Evolutionary conservation across 1,140 invertebrate genomes (phyloP).

Genomic region (Drosophila repleta): DNA sequence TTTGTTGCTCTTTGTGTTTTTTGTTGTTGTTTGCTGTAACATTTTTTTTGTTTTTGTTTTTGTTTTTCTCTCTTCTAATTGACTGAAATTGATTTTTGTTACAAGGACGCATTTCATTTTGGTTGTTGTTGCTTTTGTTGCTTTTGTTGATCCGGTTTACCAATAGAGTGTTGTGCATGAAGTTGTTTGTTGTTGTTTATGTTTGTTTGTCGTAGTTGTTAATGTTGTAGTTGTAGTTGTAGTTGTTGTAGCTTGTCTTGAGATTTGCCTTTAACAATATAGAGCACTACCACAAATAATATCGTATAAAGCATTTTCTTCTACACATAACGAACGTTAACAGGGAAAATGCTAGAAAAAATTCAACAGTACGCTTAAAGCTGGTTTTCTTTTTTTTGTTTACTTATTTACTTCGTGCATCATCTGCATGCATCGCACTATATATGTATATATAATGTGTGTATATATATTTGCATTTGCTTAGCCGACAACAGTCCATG

Average conservation of each 20-base stretch:
- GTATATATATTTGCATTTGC: too few relatives aligned
- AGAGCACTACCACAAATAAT: constrained; percentile 57
- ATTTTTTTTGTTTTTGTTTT: constrained; percentile 38
- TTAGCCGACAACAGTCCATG: background rate
- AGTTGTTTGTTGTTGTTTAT: constrained; percentile 12
- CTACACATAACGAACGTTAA: constrained; percentile 65
- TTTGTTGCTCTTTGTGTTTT: constrained; percentile 52
- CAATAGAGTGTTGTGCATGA: constrained; percentile 49
- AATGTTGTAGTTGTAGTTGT: constrained; percentile 3
- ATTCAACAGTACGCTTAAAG: constrained; percentile 77
- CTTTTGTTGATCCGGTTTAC: constrained; percentile 66
- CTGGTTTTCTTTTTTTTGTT: constrained; percentile 42
- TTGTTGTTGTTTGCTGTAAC: constrained; percentile 38
- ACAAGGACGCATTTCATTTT: constrained; percentile 76
- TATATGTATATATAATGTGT: background rate
- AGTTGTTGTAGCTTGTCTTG: constrained; percentile 20
- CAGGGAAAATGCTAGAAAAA: constrained; percentile 60
- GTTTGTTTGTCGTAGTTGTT: background rate
- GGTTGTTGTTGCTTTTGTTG: constrained; percentile 37
- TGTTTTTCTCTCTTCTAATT: constrained; percentile 67
- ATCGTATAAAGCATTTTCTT: constrained; percentile 45
- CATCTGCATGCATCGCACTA: constrained; percentile 21
- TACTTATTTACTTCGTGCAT: constrained; percentile 23
- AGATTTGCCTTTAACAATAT: constrained; percentile 20
- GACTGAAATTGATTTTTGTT: constrained; percentile 82